Evolutionary conservation across 37 sponge, comb jelly and placozoan genomes (phyloP), one percentile per base, ranked within the genome.

Genomic region (Ephydatia muelleri): DNA sequence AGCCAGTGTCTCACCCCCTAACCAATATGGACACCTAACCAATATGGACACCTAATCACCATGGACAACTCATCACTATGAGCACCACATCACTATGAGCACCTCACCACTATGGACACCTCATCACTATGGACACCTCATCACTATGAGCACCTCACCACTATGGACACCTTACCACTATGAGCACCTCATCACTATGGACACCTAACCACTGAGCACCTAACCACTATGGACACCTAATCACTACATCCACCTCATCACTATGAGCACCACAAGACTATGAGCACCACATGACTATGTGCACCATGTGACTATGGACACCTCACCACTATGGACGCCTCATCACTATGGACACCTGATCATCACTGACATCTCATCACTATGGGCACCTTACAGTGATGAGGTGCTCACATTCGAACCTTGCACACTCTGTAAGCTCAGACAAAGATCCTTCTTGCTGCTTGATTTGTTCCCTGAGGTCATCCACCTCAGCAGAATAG

Each of bases 401-500:
- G n/a, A 27, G 29, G n/a, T 26, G 25, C 73, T n/a, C 16, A 14
- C 57, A 57, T 57, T 57, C 19, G 57, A 57, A 57, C 57, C 57
- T 57, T 57, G 57, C 19, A 57, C 57, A 57, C 0, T 57, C 57
- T 13, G 57, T 57, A 21, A 57, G 57, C 57, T 57, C 57, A 57
- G 57, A 57, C 57, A 57, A 57, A 57, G 14, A 57, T 13, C 13
- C 19, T n/a, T 87, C 73, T 70, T 89, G 90, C 57, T 84, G 79
- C 37, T 66, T 30, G 74, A 89, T 73, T 14, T 49, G 48, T 29
- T 73, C 72, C 19, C 90, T 57, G 33, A 93, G 84, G 4, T 8
- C 2, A 34, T 93, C 94, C 67, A 90, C 75, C 30, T 90, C 74
- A 39, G n/a, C 38, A 11, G 91, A 93, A 57, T 93, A 93, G 4